Base-by-base conservation (phyloP, 2,888 invertebrate species). In the Heliconius sara region DNA sequence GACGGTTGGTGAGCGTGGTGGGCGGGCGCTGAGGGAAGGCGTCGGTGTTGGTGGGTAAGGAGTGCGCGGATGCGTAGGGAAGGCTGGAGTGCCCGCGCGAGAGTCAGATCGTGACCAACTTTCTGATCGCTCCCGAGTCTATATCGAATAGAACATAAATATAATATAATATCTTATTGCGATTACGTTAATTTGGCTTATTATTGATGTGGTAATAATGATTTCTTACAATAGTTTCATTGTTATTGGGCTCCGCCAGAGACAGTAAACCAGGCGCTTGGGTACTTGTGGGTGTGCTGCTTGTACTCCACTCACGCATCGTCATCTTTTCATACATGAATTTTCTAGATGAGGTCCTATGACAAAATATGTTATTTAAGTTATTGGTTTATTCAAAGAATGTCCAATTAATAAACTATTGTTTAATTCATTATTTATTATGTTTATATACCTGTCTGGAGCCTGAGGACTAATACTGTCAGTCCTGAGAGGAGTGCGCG, bases 61-160 rank as follows among this genome's bases (percentile, higher is more conserved):
- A 12, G 98, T 98, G 86, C 98, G 97, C 80, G 98, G 98, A 87
- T 98, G 97, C 78, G 98, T 98, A 81, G 99, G 99, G 95, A 99
- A 99, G 78, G 98, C 98, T 68, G 99, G 99, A 34, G 99, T 99
- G 90, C 98, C 98, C 43, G 98, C 98, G 81, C 98, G 96, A 71
- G 96, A 96, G 86, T 95, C 91, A 79, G 96, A 93, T 83, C 96
- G 96, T 95, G 97, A 97, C 89, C 97, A 96, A 86, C 96, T 96
- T 85, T 96, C 96, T 27, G 96, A 96, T 83, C 97, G 97, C 85
- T 97, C 96, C 74, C 96, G 96, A 84, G 83, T 86, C 90, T 90
- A 77, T 65, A 43, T 43, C 16, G 16, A 19, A 22, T 25, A 65
- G 43, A 43, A 43, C 16, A 47, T 43, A 22, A 65, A 80, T 63